These are phyloP conservation scores for Balearica regulorum DNA, from an alignment of 2,797 vertebrate genomes.

Conservation along the genomic window DNA sequence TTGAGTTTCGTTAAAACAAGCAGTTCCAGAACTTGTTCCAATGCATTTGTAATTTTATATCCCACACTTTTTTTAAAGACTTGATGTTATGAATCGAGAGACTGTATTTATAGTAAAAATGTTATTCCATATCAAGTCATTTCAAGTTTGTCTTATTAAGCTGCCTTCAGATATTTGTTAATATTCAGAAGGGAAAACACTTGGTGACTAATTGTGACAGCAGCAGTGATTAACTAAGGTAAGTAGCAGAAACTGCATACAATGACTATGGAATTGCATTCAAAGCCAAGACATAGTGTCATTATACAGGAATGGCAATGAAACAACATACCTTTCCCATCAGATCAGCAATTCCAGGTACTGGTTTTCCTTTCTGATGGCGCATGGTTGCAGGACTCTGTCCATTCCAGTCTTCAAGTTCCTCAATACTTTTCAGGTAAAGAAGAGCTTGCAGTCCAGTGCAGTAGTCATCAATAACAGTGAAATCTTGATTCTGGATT, in stretches of 20 bases:
- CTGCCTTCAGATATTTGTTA: neutral
- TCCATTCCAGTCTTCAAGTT: slow-evolving; percentile 82
- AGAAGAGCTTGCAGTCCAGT: slow-evolving; percentile 82
- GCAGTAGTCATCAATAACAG: slow-evolving; percentile 85
- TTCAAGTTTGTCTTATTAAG: neutral
- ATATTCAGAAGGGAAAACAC: neutral
- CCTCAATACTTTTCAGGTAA: slow-evolving; percentile 86
- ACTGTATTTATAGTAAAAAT: neutral
- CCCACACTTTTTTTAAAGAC: neutral
- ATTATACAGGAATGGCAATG: neutral
- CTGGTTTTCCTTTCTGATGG: slow-evolving; percentile 88
- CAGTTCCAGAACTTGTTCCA: neutral
- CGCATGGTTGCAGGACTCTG: slow-evolving; percentile 80
- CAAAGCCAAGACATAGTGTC: neutral
- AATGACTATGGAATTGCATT: neutral
- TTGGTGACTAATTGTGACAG: neutral
- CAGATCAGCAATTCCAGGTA: slow-evolving; percentile 77
- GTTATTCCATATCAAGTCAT: neutral
- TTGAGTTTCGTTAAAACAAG: neutral
- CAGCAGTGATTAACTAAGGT: neutral
- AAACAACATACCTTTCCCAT: slow-evolving; percentile 79
- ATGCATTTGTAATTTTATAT: neutral
- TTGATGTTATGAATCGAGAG: neutral
- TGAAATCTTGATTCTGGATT: slow-evolving; percentile 82
- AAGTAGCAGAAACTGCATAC: neutral